These are phyloP conservation scores for Clupea harengus DNA, from an alignment of 2,113 vertebrate genomes.

Conservation along the genomic window DNA sequence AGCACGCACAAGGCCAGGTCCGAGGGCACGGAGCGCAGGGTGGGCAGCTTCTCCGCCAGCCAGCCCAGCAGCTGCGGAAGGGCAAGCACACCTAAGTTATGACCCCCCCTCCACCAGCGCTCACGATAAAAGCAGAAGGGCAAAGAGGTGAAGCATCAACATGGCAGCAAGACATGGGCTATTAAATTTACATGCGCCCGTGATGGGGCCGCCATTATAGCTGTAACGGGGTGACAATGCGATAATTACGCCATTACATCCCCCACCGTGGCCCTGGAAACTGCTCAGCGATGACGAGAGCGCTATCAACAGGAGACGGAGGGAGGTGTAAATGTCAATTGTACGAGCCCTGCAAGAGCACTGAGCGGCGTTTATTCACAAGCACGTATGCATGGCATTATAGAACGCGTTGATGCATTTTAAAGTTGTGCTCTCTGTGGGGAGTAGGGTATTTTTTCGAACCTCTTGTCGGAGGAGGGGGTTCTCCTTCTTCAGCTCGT, in stretches of 20 bases:
- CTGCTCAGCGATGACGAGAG: not conserved
- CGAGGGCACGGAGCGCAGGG: conserved; percentile 79
- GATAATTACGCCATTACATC: not conserved
- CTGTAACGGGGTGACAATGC: not conserved
- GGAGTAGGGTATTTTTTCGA: not conserved
- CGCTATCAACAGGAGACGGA: conserved; percentile 3
- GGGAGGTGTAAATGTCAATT: not conserved
- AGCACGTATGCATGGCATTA: not conserved
- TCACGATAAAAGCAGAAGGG: not conserved
- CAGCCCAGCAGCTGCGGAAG: conserved; percentile 82
- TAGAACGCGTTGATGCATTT: not conserved
- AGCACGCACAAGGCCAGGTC: conserved; percentile 87
- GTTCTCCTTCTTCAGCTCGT: conserved; percentile 95
- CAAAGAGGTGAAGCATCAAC: not conserved
- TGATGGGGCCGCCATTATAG: not conserved
- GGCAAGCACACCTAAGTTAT: not conserved
- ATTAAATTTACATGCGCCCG: not conserved
- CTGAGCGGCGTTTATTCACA: not conserved
- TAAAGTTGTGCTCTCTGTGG: not conserved
- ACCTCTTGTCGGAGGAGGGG: conserved; percentile 96
- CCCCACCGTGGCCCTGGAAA: not conserved
- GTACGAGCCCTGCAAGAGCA: not conserved
- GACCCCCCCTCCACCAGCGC: not conserved
- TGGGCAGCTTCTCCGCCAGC: conserved; percentile 91
- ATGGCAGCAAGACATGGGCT: not conserved